Conservation (phyloP, 2,797 vertebrate genomes). For the Hippopotamyrus pictus region DNA sequence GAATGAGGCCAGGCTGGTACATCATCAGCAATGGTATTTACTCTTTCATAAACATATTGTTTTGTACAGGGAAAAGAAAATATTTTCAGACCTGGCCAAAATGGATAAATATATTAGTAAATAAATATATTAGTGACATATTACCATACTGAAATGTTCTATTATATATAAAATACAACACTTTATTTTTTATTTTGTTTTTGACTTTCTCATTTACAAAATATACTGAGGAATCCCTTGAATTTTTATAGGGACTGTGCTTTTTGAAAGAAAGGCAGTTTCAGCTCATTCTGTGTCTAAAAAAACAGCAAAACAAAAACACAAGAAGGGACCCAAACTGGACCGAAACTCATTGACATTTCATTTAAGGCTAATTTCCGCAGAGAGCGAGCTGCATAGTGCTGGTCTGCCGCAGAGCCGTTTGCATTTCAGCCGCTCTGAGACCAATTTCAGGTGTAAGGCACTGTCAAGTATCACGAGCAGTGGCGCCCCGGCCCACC, state of each 20-base stretch:
- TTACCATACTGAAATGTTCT: conserved; percentile 91
- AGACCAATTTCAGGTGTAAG: conserved; percentile 36
- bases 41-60: conserved; percentile 61
- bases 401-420: conserved; percentile 57
- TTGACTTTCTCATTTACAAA: conserved; percentile 65
- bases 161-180: conserved; percentile 57
- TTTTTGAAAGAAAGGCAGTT: conserved; percentile 67
- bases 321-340: conserved; percentile 44
- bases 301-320: conserved; percentile 35
- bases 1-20: conserved; percentile 69
- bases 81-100: conserved; percentile 67
- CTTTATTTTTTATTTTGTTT: conserved; percentile 57
- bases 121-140: conserved; percentile 98
- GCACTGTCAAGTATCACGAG: neutral
- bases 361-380: conserved; percentile 36
- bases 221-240: conserved; percentile 69
- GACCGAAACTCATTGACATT: conserved; percentile 45
- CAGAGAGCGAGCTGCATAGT: conserved; percentile 46
- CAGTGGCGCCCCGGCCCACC: neutral
- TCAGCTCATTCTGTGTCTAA: conserved; percentile 58
- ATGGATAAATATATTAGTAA: conserved; percentile 99
- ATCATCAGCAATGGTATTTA: conserved; percentile 67
- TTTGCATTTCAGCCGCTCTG: conserved; percentile 59
- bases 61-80: conserved; percentile 63
- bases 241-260: conserved; percentile 59